Base-by-base conservation (phyloP, 2,113 vertebrate genomes). In the Antigone vipio region DNA sequence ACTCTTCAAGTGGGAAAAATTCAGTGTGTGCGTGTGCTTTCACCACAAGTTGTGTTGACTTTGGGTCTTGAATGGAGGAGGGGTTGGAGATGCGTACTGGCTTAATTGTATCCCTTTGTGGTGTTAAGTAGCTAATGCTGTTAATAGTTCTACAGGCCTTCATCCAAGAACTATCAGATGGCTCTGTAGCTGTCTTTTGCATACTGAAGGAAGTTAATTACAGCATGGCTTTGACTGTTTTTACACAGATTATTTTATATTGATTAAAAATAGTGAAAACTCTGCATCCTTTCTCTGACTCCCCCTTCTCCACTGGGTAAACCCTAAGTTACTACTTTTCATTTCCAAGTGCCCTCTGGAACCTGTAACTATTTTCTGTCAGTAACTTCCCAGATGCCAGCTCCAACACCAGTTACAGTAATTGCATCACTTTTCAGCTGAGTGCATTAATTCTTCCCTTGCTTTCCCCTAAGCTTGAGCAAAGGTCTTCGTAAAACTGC, bases 251-350 rank as follows among this genome's bases (percentile, higher is more conserved):
- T 68, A 71, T 86, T 95, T 93, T 94, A 74, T 88, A 84, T 77
- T 86, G 63, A 90, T 95, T 92, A 94, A 95, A 96, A 83, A 63
- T 24, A 94, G 56, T 78, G 88, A 40, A 77, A 88, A 75, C 9
- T 86, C 64, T 80, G 15, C 22, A 53, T 90, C 34, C 53, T 55
- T 84, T 64, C 64, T 59, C 63, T 73, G 77, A 68, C 58, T 93
- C 5, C 53, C 86, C 49, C 27, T 92, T 87, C 64, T 75, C 52
- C 59, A 0, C 30, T 64, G 23, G 30, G 19, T 81, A 58, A 78
- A 91, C 34, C 18, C 0, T 0, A 17, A 66, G 38, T 45, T 56
- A 52, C 15, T 75, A 40, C 24, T 3, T 69, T 62, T 55, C 4
- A 1, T 52, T 82, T 76, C 34, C 32, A 24, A 58, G 49, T 15